phyloP scores from a whole-genome alignment of 1,140 invertebrate genomes.

The Oryctes rhinoceros region DNA sequence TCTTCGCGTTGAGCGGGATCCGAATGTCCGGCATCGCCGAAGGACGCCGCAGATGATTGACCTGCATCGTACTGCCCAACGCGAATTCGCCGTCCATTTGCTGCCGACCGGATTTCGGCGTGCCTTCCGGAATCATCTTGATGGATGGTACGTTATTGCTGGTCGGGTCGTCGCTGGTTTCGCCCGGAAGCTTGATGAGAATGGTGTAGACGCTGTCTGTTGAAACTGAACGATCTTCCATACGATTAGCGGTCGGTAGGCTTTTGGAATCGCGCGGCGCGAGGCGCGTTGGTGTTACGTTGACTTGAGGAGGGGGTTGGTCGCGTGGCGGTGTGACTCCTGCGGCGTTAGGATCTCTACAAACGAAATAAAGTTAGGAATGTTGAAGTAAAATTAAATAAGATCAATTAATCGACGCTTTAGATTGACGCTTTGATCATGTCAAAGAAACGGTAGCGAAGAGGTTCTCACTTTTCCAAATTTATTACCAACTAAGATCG shows the following conservation, averaged over 20 bases:
- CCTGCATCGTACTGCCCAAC: slow-evolving; percentile 49
- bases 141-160: slow-evolving; percentile 72
- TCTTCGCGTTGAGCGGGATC: slow-evolving; percentile 44
- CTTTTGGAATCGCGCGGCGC: slow-evolving; percentile 59
- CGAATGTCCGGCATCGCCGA: slow-evolving; percentile 81
- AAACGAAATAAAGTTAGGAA: slow-evolving; percentile 18
- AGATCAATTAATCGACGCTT: too few species aligned
- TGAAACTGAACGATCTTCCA: slow-evolving; percentile 71
- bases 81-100: slow-evolving; percentile 53
- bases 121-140: slow-evolving; percentile 85
- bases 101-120: slow-evolving; percentile 53
- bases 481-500: too few species aligned
- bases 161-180: slow-evolving; percentile 64
- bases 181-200: slow-evolving; percentile 80
- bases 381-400: too few species aligned
- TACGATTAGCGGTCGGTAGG: slow-evolving; percentile 60
- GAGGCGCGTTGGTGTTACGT: slow-evolving; percentile 56
- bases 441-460: too few species aligned
- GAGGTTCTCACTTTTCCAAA: too few species aligned
- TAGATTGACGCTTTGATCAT: too few species aligned
- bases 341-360: slow-evolving; percentile 64
- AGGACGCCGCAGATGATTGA: slow-evolving; percentile 69
- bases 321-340: slow-evolving; percentile 50
- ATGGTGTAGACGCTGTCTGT: slow-evolving; percentile 90
- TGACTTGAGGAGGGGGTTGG: slow-evolving; percentile 52